Conservation (phyloP, 2,888 invertebrate species). For the Sinelater perroti region DNA sequence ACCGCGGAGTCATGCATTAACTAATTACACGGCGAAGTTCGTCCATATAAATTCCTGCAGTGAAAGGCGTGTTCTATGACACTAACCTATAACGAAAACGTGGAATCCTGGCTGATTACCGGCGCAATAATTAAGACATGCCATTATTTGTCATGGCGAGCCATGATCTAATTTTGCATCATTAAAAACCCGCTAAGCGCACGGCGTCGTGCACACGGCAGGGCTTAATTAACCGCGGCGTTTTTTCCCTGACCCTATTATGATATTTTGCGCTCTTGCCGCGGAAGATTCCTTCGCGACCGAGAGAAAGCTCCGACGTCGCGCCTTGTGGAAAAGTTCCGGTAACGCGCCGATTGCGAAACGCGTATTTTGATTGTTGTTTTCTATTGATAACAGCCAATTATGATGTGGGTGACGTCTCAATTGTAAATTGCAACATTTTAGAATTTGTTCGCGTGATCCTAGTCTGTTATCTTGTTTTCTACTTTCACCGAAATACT, state of each 20-base stretch:
- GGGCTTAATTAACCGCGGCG: slow-evolving; percentile 10
- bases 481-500: too few species aligned
- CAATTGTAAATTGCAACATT: too few species aligned
- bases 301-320: too few species aligned
- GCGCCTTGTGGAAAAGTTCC: too few species aligned
- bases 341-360: too few species aligned
- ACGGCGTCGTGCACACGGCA: slow-evolving; percentile 7
- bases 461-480: too few species aligned
- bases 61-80: slow-evolving; percentile 23
- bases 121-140: slow-evolving; percentile 20
- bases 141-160: slow-evolving; percentile 15
- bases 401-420: too few species aligned
- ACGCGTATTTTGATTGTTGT: too few species aligned
- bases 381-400: too few species aligned
- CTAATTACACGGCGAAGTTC: slow-evolving; percentile 1
- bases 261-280: too few species aligned
- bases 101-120: slow-evolving; percentile 21
- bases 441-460: too few species aligned
- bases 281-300: too few species aligned
- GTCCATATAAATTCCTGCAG: slow-evolving; percentile 23
- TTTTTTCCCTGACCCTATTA: background rate
- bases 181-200: slow-evolving; percentile 6
- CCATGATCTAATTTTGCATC: slow-evolving; percentile 17
- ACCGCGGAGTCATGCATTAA: background rate
- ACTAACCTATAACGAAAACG: slow-evolving; percentile 28